Evolutionary conservation across 2,888 invertebrate genomes (phyloP), one percentile per base, ranked within the genome.

Genomic region (Orthosia gracilis): DNA sequence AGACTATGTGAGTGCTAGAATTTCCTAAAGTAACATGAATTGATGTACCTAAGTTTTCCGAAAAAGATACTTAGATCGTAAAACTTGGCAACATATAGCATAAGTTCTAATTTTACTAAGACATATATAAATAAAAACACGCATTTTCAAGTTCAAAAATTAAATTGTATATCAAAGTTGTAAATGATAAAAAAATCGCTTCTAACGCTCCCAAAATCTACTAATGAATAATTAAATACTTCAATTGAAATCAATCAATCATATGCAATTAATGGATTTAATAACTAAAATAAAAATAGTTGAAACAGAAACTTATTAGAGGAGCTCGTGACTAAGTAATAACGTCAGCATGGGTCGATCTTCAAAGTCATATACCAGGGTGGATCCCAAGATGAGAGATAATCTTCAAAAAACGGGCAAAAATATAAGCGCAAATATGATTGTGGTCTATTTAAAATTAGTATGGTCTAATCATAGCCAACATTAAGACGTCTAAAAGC

Each of bases 221-320:
- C 18, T 31, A 31, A 15, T 17, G 1, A 54, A 15, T 54, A 0
- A 69, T 31, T 9, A 12, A 70, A 52, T 58, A 3, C 12, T 45
- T 23, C 7, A 57, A 61, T 45, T 17, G 3, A 47, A 52, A 47
- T 52, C 17, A 47, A 58, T 54, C 18, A 54, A 50, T 55, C 23
- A 23, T 3, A 5, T 45, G 13, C n/a, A 21, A 9, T 23, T 26
- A 49, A 59, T 26, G 15, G 13, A 63, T 50, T n/a, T 15, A 54
- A 31, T 49, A 69, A 21, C n/a, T 54, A 21, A 9, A 40, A 40
- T 40, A 21, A 54, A 26, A 31, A 54, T 17, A 45, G 21, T 26
- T 17, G 7, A 76, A 76, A 59, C 11, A 59, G n/a, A 70, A 70
- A 52, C 49, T 59, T 64, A 31, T 40, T 9, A 40, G 40, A 40